phyloP scores from a whole-genome alignment of 1,140 invertebrate genomes.

The Neuroterus valhalla region DNA sequence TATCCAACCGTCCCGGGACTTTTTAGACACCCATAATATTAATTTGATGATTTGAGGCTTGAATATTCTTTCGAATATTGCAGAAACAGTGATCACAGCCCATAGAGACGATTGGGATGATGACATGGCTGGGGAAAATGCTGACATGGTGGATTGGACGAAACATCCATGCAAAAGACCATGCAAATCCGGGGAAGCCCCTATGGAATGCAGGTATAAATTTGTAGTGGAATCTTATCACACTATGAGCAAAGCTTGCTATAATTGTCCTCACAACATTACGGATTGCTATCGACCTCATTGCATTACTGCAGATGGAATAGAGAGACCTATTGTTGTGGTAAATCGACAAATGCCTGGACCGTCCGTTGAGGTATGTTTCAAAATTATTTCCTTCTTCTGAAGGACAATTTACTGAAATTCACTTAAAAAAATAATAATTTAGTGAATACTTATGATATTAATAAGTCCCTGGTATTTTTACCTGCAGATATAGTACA shows the following conservation, averaged over 20 bases:
- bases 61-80: slow-evolving; percentile 31
- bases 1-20: too few relatives aligned
- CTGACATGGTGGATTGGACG: slow-evolving; percentile 29
- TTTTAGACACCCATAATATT: too few relatives aligned
- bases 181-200: slow-evolving; percentile 75
- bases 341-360: slow-evolving; percentile 92
- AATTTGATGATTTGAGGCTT: neutral
- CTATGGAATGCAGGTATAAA: slow-evolving; percentile 82
- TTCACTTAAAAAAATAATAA: too few relatives aligned
- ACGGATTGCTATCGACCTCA: slow-evolving; percentile 86
- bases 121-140: neutral
- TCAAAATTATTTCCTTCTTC: neutral
- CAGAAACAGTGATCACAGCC: slow-evolving; percentile 42
- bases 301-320: slow-evolving; percentile 89
- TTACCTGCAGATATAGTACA: too few relatives aligned
- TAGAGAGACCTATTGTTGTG: slow-evolving; percentile 82
- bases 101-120: neutral
- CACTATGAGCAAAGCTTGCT: slow-evolving; percentile 91
- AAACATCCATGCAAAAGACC: slow-evolving; percentile 74
- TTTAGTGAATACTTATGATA: too few relatives aligned
- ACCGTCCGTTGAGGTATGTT: slow-evolving; percentile 84
- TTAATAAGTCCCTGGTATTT: too few relatives aligned
- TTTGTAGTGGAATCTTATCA: slow-evolving; percentile 87
- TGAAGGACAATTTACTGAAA: too few relatives aligned
- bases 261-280: slow-evolving; percentile 84